Conservation (phyloP, 2,888 invertebrate genomes). For the Lasioglossum oenotherae region DNA sequence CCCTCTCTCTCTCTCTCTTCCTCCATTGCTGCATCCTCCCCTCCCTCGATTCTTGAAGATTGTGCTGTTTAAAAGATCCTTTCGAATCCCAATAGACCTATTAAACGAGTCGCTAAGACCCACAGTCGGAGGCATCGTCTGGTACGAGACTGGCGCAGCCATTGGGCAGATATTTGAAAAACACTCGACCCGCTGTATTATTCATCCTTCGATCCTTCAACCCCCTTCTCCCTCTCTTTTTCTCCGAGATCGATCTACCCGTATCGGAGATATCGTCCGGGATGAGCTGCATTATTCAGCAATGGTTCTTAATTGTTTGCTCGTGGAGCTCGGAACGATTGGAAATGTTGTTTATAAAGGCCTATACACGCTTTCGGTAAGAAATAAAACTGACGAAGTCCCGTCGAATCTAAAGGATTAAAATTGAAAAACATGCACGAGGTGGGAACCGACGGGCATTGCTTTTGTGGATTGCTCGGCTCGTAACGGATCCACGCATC, state of each 20-base stretch:
- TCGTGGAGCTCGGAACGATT: not conserved
- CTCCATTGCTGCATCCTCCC: not conserved
- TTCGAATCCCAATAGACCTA: conserved; percentile 40
- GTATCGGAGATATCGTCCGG: not conserved
- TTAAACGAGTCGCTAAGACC: conserved; percentile 37
- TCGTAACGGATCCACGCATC: conserved; percentile 27
- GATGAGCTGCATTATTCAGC: conserved; percentile 11
- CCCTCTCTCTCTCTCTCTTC: not conserved
- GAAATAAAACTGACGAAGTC: not conserved
- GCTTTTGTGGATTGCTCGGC: conserved; percentile 10
- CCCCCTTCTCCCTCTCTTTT: not conserved
- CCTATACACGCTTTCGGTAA: too few relatives aligned
- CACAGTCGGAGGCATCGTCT: conserved; percentile 1
- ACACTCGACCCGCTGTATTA: conserved; percentile 8
- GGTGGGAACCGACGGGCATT: not conserved
- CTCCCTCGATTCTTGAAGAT: conserved; percentile 14
- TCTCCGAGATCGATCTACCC: not conserved
- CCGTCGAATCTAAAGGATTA: not conserved
- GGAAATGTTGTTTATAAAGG: not conserved
- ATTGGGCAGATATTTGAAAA: not conserved
- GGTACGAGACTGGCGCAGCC: not conserved
- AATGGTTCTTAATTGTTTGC: not conserved
- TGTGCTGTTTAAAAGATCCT: conserved; percentile 36
- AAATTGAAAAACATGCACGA: not conserved
- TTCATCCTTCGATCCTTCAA: not conserved